Evolutionary conservation across 2,113 vertebrate genomes (phyloP).

Genomic region (Procavia capensis): DNA sequence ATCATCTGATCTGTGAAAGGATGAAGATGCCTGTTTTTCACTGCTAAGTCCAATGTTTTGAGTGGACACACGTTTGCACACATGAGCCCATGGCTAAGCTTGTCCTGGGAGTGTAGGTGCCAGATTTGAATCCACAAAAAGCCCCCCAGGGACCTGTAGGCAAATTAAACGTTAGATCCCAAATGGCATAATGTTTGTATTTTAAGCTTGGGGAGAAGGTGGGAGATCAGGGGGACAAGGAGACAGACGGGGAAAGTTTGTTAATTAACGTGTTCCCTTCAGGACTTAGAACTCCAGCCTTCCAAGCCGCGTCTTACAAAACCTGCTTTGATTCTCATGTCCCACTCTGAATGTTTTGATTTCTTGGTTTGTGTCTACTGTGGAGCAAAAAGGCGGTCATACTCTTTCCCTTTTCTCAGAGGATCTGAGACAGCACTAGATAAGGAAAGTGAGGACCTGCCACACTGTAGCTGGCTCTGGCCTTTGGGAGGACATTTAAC

Average conservation of each 20-base stretch:
- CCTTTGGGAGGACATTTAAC: background rate
- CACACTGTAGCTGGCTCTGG: background rate
- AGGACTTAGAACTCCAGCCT: conserved; percentile 73
- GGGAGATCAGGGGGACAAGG: conserved; percentile 44
- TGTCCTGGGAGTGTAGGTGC: conserved; percentile 10
- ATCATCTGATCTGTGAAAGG: conserved; percentile 75
- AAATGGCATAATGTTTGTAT: conserved; percentile 79
- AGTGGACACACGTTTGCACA: conserved; percentile 51
- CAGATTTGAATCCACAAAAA: background rate
- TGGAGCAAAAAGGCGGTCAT: background rate
- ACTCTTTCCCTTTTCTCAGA: background rate
- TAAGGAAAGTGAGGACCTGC: background rate
- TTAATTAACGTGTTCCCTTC: background rate
- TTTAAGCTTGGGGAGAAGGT: conserved; percentile 62
- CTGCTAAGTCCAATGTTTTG: conserved; percentile 37
- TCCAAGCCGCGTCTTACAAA: conserved; percentile 77
- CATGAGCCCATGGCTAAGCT: background rate
- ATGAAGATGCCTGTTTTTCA: conserved; percentile 67
- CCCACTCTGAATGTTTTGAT: conserved; percentile 81
- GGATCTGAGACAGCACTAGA: background rate
- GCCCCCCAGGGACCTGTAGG: conserved; percentile 42
- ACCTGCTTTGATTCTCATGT: conserved; percentile 72
- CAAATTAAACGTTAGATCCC: conserved; percentile 83
- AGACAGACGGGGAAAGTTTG: background rate
- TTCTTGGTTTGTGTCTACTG: conserved; percentile 79